A percentile compares a stretch with the other conserved stretches of the same genome.
These are phyloP conservation scores for Lithosia quadra DNA, from an alignment of 2,888 invertebrate species.

Conservation along the genomic window DNA sequence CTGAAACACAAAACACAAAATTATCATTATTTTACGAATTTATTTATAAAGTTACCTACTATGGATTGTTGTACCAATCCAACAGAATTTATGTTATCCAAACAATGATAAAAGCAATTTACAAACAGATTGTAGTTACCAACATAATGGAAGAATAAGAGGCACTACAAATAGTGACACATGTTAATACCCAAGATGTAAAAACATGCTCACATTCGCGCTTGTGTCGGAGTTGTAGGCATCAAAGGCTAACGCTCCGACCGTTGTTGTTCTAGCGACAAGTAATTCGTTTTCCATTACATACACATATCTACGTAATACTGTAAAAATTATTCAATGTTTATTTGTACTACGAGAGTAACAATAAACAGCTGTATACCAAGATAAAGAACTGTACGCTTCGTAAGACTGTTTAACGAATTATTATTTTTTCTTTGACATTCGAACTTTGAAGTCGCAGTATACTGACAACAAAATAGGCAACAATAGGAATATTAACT, in stretches of 20 bases:
- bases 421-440: slow-evolving; percentile 10
- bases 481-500: too few relatives aligned
- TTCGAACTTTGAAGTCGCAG: neutral
- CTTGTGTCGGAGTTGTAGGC: slow-evolving; percentile 45
- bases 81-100: neutral
- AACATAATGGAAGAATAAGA: slow-evolving; percentile 16
- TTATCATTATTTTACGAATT: too few relatives aligned
- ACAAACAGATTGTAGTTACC: neutral
- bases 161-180: neutral
- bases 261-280: slow-evolving; percentile 45
- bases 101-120: neutral
- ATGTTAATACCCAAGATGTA: slow-evolving; percentile 13
- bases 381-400: slow-evolving; percentile 34
- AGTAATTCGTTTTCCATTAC: slow-evolving; percentile 51
- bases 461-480: neutral
- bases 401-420: slow-evolving; percentile 31
- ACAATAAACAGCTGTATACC: slow-evolving; percentile 29
- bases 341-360: slow-evolving; percentile 47
- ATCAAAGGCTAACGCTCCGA: slow-evolving; percentile 45
- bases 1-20: too few relatives aligned
- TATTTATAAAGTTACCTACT: neutral
- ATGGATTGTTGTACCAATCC: neutral
- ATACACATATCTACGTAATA: slow-evolving; percentile 39
- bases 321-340: slow-evolving; percentile 56
- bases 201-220: slow-evolving; percentile 34